Evolutionary conservation across 2,888 invertebrate species (phyloP).

Genomic region (Lamellibrachia columna): DNA sequence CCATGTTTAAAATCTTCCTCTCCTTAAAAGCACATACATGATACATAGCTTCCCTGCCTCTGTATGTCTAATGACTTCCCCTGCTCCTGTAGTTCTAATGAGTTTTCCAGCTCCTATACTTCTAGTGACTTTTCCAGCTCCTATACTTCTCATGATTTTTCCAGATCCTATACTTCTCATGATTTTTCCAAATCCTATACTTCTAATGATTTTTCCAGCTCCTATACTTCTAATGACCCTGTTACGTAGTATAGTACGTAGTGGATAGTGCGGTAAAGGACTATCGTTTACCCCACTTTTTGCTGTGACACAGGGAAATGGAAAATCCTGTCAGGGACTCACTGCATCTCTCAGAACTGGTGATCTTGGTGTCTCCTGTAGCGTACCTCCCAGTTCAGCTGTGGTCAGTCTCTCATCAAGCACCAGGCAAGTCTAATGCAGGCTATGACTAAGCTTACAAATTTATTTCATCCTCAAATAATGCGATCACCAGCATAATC

Average conservation of each 20-base stretch:
- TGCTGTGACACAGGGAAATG: no score
- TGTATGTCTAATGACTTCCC: no score
- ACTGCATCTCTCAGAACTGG: no score
- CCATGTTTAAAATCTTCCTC: not conserved
- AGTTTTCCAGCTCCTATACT: no score
- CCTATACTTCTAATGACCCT: not conserved
- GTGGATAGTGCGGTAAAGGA: no score
- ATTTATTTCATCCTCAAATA: constrained; percentile 83
- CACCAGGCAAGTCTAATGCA: not conserved
- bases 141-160: not conserved
- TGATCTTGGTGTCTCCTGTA: no score
- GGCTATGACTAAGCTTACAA: not conserved
- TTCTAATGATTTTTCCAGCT: not conserved
- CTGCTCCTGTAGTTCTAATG: no score
- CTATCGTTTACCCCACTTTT: no score
- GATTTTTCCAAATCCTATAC: not conserved
- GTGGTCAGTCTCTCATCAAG: not conserved
- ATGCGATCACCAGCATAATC: constrained; percentile 88
- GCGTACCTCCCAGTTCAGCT: not conserved
- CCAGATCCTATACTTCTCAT: not conserved
- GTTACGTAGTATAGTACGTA: no score
- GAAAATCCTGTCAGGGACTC: no score
- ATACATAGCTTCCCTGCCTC: not conserved
- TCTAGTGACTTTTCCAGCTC: not conserved
- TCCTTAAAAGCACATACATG: not conserved